Base-by-base conservation (phyloP, 2,797 vertebrate genomes). In the Lutjanus argentimaculatus region DNA sequence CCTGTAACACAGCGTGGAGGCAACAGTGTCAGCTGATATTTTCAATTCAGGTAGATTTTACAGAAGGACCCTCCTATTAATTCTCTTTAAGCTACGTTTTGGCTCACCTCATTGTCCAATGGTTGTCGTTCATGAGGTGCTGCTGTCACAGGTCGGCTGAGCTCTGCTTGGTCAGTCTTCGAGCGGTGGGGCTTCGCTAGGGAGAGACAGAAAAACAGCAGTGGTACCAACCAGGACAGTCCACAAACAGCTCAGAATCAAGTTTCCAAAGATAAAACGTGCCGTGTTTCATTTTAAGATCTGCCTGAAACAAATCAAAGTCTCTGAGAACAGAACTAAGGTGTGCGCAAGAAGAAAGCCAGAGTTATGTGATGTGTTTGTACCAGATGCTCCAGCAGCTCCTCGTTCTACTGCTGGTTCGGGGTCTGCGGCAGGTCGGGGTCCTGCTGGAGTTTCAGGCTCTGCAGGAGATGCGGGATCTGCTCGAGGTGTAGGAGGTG, bases 101-200 rank as follows among this genome's bases (percentile, higher is more conserved):
- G 1, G 25, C 83, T 90, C 68, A 93, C 93, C 82, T 85, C 65
- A 68, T 46, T 66, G 25, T 67, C 42, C 0, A 76, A 53, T 0
- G 22, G 59, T 40, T 48, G 77, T 75, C 45, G 85, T 45, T 69
- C 57, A 0, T 77, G 40, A 42, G 69, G 25, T 16, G 46, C 81
- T 19, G 65, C 25, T 15, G 76, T 78, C 42, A 21, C 6, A 16
- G 78, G 67, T 10, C 10, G 70, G 59, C 73, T 49, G 11, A 30
- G 64, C 77, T 75, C 83, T 65, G 82, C 21, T 72, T 88, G 88
- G 84, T 77, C 56, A 14, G 55, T 30, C 10, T 68, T 80, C 0
- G 72, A 49, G 51, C 72, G 75, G 67, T 2, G 76, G 64, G 58
- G 75, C 84, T 88, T 88, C 1, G 4, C 90, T 92, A 64, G 49